A percentile compares a stretch with the other conserved stretches of the same genome.
Evolutionary conservation across 64 coral and sea anemone species (phyloP).

Genomic region (Hydrozoanthus tunicans): DNA sequence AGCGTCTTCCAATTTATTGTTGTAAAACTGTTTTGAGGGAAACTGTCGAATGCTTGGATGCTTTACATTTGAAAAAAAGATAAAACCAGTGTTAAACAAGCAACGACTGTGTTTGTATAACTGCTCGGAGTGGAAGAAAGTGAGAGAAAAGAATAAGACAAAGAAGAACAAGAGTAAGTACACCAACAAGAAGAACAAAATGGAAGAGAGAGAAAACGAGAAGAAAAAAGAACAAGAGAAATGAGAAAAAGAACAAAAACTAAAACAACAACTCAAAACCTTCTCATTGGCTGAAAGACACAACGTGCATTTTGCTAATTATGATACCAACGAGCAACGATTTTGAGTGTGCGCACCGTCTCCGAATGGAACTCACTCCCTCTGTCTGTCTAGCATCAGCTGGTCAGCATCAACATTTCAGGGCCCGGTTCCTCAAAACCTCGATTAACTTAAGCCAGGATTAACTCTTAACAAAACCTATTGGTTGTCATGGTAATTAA

Average conservation of each 20-base stretch:
- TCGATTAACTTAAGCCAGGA: too few relatives aligned
- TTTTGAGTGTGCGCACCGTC: too few relatives aligned
- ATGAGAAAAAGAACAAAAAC: not conserved
- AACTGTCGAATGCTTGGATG: constrained; percentile 83
- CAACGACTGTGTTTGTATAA: not conserved
- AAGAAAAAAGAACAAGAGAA: not conserved
- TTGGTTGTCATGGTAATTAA: too few relatives aligned
- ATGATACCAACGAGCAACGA: too few relatives aligned
- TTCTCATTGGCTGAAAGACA: too few relatives aligned
- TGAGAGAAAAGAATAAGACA: not conserved
- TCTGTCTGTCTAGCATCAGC: too few relatives aligned
- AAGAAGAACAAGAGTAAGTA: not conserved
- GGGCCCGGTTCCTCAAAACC: too few relatives aligned
- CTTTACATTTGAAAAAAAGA: constrained; percentile 1
- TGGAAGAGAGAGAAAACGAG: not conserved
- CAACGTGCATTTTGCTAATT: too few relatives aligned
- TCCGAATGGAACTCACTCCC: too few relatives aligned
- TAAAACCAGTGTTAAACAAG: not conserved
- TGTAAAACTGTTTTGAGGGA: constrained; percentile 78
- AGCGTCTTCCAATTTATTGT: constrained; percentile 58
- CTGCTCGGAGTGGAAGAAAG: not conserved
- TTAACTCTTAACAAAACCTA: too few relatives aligned
- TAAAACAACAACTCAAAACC: not conserved
- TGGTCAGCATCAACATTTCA: too few relatives aligned
- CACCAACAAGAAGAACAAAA: not conserved